phyloP scores from a whole-genome alignment of 2,113 vertebrate species.

The Cyprinodon brontotheroides region DNA sequence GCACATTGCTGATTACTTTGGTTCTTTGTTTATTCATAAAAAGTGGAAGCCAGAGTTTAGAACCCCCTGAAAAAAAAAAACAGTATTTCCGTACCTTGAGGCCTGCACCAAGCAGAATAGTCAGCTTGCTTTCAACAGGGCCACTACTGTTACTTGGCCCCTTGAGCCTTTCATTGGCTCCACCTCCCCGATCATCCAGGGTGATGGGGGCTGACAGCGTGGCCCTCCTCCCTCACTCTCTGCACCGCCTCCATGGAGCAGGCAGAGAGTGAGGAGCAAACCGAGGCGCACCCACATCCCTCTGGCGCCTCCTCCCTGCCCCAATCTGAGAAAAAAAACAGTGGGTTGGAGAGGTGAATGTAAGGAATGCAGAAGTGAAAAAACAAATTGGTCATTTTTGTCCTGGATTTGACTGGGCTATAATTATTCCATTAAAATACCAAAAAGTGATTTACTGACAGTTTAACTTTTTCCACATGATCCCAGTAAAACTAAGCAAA shows the following conservation, averaged over 20 bases:
- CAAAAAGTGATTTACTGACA: not conserved
- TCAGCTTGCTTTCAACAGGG: slow-evolving; percentile 94
- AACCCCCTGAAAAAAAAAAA: not conserved
- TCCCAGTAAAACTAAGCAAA: not conserved
- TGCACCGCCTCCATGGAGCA: slow-evolving; percentile 84
- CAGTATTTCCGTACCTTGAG: slow-evolving; percentile 78
- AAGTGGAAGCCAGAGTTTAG: not conserved
- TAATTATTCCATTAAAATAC: not conserved
- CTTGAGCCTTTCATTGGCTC: slow-evolving; percentile 84
- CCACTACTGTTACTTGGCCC: slow-evolving; percentile 88
- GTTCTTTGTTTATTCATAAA: not conserved
- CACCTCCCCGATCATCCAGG: slow-evolving; percentile 83
- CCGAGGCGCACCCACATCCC: slow-evolving; percentile 88
- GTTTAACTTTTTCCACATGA: not conserved
- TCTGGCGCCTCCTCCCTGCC: slow-evolving; percentile 45
- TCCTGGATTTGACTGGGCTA: not conserved
- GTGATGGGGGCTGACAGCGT: slow-evolving; percentile 81
- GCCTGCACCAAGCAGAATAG: slow-evolving; percentile 91
- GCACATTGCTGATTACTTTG: not conserved
- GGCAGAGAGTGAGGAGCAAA: slow-evolving; percentile 88
- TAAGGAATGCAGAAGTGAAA: slow-evolving; percentile 4
- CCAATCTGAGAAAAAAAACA: slow-evolving; percentile 28
- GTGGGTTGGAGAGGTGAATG: not conserved
- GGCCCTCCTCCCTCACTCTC: slow-evolving; percentile 81
- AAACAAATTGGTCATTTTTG: slow-evolving; percentile 8